Evolutionary conservation across 1,140 invertebrate species (phyloP).

Genomic region (Elymnias hypermnestra): DNA sequence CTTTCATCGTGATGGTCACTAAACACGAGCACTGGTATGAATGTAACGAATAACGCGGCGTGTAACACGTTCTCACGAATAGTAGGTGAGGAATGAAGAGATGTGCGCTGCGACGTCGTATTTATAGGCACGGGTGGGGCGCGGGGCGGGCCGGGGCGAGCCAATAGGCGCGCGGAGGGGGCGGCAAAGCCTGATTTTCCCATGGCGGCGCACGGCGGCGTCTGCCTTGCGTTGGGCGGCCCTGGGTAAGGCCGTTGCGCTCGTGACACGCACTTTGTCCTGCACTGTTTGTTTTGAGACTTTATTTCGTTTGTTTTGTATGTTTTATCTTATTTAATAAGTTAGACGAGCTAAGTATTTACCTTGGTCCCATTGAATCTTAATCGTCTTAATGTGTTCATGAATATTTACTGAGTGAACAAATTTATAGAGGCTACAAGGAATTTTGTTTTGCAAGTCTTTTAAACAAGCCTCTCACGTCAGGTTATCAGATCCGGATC

Average conservation of each 20-base stretch:
- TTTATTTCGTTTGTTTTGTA: slow-evolving; percentile 22
- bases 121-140: slow-evolving; percentile 56
- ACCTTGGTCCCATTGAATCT: slow-evolving; percentile 4
- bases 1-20: slow-evolving; percentile 79
- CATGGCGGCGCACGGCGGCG: slow-evolving; percentile 55
- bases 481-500: too few species aligned
- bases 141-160: slow-evolving; percentile 57
- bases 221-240: slow-evolving; percentile 61
- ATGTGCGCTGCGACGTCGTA: slow-evolving; percentile 46
- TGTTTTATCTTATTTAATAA: slow-evolving; percentile 9
- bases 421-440: too few species aligned
- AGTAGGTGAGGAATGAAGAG: slow-evolving; percentile 67
- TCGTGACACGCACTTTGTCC: slow-evolving; percentile 60
- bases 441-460: too few species aligned
- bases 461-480: neutral
- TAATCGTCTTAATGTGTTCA: neutral
- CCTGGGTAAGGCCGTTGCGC: slow-evolving; percentile 70
- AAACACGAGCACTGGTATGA: slow-evolving; percentile 59
- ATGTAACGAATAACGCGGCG: slow-evolving; percentile 25
- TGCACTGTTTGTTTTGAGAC: slow-evolving; percentile 51
- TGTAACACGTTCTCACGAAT: slow-evolving; percentile 45
- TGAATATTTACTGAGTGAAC: neutral
- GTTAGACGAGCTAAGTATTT: neutral
- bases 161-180: slow-evolving; percentile 65
- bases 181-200: slow-evolving; percentile 71